These are phyloP conservation scores for Rhopalosiphum padi DNA, from an alignment of 1,140 invertebrate species.

Conservation along the genomic window DNA sequence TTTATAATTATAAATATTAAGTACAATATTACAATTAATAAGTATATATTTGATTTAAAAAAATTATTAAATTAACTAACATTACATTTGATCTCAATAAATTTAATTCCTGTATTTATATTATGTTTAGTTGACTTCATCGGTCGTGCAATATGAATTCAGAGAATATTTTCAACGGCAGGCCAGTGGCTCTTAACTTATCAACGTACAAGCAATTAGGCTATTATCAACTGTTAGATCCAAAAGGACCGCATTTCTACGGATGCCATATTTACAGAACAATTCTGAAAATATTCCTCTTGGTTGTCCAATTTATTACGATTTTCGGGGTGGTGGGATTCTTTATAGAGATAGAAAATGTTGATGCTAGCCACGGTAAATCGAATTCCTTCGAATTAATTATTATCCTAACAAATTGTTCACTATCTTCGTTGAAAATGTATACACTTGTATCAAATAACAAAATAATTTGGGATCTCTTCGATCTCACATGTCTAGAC, in stretches of 20 bases:
- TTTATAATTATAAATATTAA: neutral
- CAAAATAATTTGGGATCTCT: neutral
- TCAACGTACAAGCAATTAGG: neutral
- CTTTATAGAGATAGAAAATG: neutral
- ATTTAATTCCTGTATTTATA: neutral
- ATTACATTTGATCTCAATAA: too few species aligned
- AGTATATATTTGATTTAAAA: neutral
- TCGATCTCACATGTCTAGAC: neutral
- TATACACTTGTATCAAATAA: neutral
- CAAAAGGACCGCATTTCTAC: neutral
- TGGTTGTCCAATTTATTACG: neutral
- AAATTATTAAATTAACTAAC: neutral
- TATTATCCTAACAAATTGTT: neutral
- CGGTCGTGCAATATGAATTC: neutral
- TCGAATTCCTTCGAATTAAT: neutral
- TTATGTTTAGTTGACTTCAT: neutral
- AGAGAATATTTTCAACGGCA: neutral
- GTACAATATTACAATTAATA: neutral
- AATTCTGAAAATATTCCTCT: neutral
- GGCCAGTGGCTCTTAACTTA: neutral
- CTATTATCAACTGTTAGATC: constrained; percentile 18
- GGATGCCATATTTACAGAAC: neutral
- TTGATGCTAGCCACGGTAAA: too few species aligned
- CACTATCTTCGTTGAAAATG: constrained; percentile 23
- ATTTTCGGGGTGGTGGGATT: neutral